These are phyloP conservation scores for Pachyrhynchus sulphureomaculatus DNA, from an alignment of 1,140 invertebrate genomes.

Conservation along the genomic window DNA sequence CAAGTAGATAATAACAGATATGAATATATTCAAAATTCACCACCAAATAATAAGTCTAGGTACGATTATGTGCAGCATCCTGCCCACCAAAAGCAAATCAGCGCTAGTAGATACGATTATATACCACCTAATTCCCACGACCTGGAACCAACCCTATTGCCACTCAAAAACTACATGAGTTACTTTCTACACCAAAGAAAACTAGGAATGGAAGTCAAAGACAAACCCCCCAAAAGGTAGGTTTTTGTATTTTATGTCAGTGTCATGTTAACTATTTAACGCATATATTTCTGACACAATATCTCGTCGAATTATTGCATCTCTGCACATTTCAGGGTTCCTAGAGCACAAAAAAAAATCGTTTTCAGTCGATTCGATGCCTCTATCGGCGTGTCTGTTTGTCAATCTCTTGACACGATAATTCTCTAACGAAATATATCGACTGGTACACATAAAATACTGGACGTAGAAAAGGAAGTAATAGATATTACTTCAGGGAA, in stretches of 20 bases:
- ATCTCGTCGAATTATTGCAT: too few relatives aligned
- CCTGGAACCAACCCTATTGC: constrained; percentile 58
- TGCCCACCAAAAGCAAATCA: constrained; percentile 11
- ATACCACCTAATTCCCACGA: constrained; percentile 42
- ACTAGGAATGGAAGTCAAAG: constrained; percentile 47
- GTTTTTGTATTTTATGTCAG: constrained; percentile 38
- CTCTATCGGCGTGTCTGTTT: too few relatives aligned
- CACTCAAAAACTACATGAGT: constrained; percentile 72
- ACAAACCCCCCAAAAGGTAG: constrained; percentile 53
- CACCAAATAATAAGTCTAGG: constrained; percentile 13
- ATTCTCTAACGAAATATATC: too few relatives aligned
- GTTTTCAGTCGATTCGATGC: too few relatives aligned
- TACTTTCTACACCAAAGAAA: constrained; percentile 69
- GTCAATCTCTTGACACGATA: too few relatives aligned
- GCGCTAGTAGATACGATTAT: constrained; percentile 27
- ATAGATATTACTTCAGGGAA: too few relatives aligned
- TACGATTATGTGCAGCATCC: constrained; percentile 38
- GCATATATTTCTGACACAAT: too few relatives aligned
- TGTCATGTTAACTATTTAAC: too few relatives aligned
- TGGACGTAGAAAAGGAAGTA: too few relatives aligned
- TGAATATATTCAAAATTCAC: constrained; percentile 33
- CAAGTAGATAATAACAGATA: constrained; percentile 29
- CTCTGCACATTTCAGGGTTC: too few relatives aligned
- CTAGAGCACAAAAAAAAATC: too few relatives aligned
- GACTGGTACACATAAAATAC: too few relatives aligned